Evolutionary conservation across 2,113 vertebrate genomes (phyloP), one percentile per base, ranked within the genome.

Genomic region (Menura novaehollandiae): DNA sequence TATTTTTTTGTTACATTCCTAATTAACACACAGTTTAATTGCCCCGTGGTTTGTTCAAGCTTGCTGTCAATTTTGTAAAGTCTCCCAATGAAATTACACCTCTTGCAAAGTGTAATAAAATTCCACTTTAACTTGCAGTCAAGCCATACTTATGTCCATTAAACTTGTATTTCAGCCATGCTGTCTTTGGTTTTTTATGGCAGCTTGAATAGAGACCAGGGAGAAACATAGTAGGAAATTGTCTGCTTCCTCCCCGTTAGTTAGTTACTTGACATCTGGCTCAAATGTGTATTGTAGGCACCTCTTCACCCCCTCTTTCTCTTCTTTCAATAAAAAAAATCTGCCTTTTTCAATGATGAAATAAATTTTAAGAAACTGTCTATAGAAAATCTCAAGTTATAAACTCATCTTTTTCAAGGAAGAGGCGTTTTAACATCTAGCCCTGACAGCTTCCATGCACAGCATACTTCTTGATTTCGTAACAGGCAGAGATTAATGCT

Each of bases 401-500:
- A 69, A 91, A 26, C 73, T 26, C 26, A 33, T 84, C 39, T 68
- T 88, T 91, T 82, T 53, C 53, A 43, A 30, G 83, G 69, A 52
- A 64, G 58, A 76, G 11, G 13, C 77, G 7, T 91, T 95, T 91
- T 88, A 94, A 64, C 26, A 1, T 89, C 74, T 32, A 91, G 20
- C 55, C 62, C 53, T 60, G 77, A 72, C 69, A 79, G 77, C 91
- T 88, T 84, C 93, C 89, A 56, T 44, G 53, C 86, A 41, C 64
- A 78, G 64, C 93, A 86, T 92, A 16, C 30, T 91, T 82, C 85
- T 86, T 80, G 91, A 74, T 95, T 97, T 96, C 30, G 1, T 92
- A 96, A 92, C 92, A 71, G 80, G 47, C 62, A 56, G 80, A 96
- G 81, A 95, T 96, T 95, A 94, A 89, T 87, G 91, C 93, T 95